Percentiles rank a stretch among this genome's conserved stretches.
phyloP scores from a whole-genome alignment of 2,797 vertebrate genomes.

The Brachyrhaphis roseni region DNA sequence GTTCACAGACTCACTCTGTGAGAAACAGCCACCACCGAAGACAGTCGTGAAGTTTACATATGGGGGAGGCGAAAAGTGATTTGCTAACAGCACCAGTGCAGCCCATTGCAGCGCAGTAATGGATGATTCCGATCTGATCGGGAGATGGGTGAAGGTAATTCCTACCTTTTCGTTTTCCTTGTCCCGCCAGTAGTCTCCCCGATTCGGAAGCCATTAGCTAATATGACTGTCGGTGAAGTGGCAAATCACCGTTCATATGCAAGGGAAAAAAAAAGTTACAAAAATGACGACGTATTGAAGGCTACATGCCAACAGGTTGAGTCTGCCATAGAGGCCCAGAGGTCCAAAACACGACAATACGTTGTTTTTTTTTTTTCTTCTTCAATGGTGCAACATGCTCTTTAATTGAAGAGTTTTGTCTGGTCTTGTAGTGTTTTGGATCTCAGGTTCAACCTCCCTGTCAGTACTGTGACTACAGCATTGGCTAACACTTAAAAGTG shows the following conservation, averaged over 20 bases:
- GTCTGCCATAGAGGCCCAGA: conserved; percentile 51
- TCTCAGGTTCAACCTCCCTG: conserved; percentile 14
- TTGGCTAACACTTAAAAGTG: conserved; percentile 36
- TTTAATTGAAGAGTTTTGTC: neutral
- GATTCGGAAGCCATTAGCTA: conserved; percentile 88
- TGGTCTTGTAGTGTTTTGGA: conserved; percentile 15
- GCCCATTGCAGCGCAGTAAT: conserved; percentile 80
- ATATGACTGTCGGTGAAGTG: conserved; percentile 85
- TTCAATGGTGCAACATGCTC: too few species aligned
- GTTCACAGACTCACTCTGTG: conserved; percentile 73
- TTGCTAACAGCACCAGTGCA: conserved; percentile 79
- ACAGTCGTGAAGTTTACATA: conserved; percentile 79
- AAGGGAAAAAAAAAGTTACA: conserved; percentile 81
- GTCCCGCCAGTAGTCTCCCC: conserved; percentile 88
- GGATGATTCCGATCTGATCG: conserved; percentile 81
- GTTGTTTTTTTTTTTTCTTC: neutral
- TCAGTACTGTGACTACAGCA: conserved; percentile 48
- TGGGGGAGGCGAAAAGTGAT: conserved; percentile 71
- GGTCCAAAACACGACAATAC: conserved; percentile 18
- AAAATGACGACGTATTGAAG: conserved; percentile 80
- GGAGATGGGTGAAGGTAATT: conserved; percentile 82
- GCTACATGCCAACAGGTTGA: conserved; percentile 68
- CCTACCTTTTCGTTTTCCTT: conserved; percentile 89
- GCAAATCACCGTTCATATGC: conserved; percentile 85
- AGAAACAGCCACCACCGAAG: conserved; percentile 77